phyloP scores from a whole-genome alignment of 2,113 vertebrate species.

The Galeopterus variegatus region DNA sequence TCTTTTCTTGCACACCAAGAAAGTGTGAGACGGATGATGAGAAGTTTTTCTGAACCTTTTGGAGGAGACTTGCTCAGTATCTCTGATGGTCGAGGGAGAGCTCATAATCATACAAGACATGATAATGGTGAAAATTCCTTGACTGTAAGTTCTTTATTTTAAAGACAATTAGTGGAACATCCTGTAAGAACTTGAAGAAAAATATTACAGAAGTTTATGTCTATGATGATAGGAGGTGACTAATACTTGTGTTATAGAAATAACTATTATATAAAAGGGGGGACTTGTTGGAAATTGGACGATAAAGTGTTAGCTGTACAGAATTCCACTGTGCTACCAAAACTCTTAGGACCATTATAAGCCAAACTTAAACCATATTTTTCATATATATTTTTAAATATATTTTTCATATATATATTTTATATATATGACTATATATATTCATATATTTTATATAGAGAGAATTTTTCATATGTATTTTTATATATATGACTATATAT shows the following conservation, averaged over 20 bases:
- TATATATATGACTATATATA: too few species aligned
- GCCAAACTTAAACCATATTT: slow-evolving; percentile 25
- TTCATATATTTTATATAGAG: too few species aligned
- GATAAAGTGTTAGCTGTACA: not conserved
- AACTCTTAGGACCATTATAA: slow-evolving; percentile 20
- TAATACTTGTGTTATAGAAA: slow-evolving; percentile 33
- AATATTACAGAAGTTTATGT: not conserved
- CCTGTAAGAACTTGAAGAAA: not conserved
- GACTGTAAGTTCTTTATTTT: slow-evolving; percentile 89
- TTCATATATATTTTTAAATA: not conserved
- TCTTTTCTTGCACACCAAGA: slow-evolving; percentile 93
- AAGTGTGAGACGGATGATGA: slow-evolving; percentile 93
- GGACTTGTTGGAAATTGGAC: not conserved
- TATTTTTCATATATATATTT: too few species aligned
- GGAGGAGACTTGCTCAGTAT: slow-evolving; percentile 90
- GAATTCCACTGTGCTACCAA: not conserved
- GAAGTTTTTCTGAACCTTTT: slow-evolving; percentile 93
- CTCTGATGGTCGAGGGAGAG: slow-evolving; percentile 86
- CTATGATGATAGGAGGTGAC: not conserved
- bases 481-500: too few species aligned
- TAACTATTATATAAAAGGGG: not conserved
- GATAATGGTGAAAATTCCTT: slow-evolving; percentile 78
- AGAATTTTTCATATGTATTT: too few species aligned
- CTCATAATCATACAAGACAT: slow-evolving; percentile 55
- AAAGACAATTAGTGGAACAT: not conserved